phyloP scores from a whole-genome alignment of 2,888 invertebrate species.

The Cryptocheilus praepositus region DNA sequence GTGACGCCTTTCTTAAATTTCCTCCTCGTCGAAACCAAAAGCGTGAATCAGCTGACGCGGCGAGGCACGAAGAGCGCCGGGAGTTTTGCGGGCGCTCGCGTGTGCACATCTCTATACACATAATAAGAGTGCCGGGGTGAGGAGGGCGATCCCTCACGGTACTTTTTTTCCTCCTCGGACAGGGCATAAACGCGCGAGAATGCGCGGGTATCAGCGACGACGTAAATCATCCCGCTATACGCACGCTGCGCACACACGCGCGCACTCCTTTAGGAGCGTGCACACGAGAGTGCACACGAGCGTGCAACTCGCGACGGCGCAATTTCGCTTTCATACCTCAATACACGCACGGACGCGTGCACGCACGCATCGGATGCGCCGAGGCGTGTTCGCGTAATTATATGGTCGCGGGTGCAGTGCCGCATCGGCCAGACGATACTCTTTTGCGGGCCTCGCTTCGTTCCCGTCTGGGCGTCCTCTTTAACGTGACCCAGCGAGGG shows the following conservation, averaged over 20 bases:
- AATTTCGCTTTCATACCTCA: no score
- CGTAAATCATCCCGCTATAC: constrained; percentile 54
- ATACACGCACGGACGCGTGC: no score
- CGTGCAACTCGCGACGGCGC: no score
- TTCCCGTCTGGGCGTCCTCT: neutral
- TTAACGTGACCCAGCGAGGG: constrained; percentile 16
- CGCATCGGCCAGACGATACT: neutral
- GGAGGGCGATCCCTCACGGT: no score
- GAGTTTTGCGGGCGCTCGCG: no score
- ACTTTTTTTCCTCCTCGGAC: constrained; percentile 12
- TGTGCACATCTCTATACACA: no score
- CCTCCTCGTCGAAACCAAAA: no score
- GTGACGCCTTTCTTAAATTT: no score
- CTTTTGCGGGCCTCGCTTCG: constrained; percentile 1
- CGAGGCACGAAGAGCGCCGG: no score
- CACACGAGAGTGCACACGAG: constrained; percentile 24
- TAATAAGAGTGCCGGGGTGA: no score
- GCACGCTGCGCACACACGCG: neutral
- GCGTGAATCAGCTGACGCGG: no score
- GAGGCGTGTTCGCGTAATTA: constrained; percentile 53
- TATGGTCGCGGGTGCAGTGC: constrained; percentile 57
- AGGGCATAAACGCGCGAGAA: constrained; percentile 42
- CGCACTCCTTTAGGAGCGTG: constrained; percentile 32
- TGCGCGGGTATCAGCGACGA: constrained; percentile 53
- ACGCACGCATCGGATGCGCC: constrained; percentile 14